phyloP scores from a whole-genome alignment of 2,888 invertebrate species.

The Agonum fuliginosum region DNA sequence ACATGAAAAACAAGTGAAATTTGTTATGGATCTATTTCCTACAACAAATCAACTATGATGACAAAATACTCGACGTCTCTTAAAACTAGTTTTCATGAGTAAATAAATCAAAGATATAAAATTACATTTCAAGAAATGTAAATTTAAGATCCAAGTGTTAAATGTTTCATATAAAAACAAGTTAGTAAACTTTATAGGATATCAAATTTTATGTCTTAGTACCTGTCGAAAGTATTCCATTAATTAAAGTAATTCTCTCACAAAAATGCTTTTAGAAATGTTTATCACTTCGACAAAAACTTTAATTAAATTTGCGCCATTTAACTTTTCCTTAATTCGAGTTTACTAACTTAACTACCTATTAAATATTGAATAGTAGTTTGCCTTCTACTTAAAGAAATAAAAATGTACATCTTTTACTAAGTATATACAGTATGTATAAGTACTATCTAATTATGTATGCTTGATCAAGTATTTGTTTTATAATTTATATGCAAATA shows the following conservation, averaged over 20 bases:
- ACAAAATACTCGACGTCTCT: too few species aligned
- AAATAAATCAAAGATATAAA: background rate
- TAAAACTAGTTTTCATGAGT: constrained; percentile 14
- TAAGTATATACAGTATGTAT: constrained; percentile 23
- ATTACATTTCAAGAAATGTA: constrained; percentile 5
- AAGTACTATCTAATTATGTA: constrained; percentile 16
- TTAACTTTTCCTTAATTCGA: constrained; percentile 12
- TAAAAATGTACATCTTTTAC: constrained; percentile 33
- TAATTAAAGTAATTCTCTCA: background rate
- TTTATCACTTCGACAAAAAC: background rate
- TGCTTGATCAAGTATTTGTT: constrained; percentile 34
- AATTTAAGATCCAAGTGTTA: background rate
- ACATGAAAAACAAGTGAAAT: background rate
- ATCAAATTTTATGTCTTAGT: background rate
- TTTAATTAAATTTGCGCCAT: constrained; percentile 21
- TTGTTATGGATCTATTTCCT: background rate
- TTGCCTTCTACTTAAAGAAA: constrained; percentile 29
- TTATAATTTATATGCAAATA: constrained; percentile 29
- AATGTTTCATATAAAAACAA: constrained; percentile 18
- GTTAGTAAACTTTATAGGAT: constrained; percentile 2
- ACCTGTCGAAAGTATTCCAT: background rate
- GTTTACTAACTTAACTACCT: background rate
- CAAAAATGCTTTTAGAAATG: too few species aligned
- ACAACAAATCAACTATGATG: background rate
- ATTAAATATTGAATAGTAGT: constrained; percentile 31